phyloP scores from a whole-genome alignment of 2,113 vertebrate genomes.

The Lepus americanus region DNA sequence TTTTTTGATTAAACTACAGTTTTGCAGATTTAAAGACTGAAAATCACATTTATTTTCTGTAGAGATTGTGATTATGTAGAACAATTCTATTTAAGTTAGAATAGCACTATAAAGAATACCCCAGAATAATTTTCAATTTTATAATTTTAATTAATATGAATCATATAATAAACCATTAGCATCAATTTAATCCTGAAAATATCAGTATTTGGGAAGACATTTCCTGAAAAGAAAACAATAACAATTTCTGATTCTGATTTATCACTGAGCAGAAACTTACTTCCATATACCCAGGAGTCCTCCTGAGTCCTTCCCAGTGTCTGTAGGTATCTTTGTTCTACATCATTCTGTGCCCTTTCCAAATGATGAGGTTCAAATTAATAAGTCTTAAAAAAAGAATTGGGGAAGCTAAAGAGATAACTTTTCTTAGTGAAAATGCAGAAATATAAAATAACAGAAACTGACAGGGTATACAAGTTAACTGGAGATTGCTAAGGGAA shows the following conservation, averaged over 20 bases:
- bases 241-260: not conserved
- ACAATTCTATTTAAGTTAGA: constrained; percentile 11
- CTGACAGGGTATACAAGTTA: not conserved
- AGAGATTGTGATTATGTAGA: not conserved
- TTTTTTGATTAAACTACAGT: not conserved
- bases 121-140: constrained; percentile 47
- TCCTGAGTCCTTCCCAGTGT: not conserved
- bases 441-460: not conserved
- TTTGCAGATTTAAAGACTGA: not conserved
- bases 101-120: not conserved
- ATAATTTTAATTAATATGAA: constrained; percentile 51
- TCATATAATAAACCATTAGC: constrained; percentile 15
- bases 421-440: not conserved
- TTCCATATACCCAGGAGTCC: not conserved
- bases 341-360: not conserved
- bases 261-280: not conserved
- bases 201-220: not conserved
- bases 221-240: not conserved
- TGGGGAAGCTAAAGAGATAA: not conserved
- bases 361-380: fast-evolving
- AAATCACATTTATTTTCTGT: not conserved
- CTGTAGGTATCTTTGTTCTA: too few species aligned
- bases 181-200: not conserved
- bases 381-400: too few species aligned
- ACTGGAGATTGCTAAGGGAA: not conserved